phyloP scores from a whole-genome alignment of 2,797 vertebrate species.

The Cyprinella venusta region DNA sequence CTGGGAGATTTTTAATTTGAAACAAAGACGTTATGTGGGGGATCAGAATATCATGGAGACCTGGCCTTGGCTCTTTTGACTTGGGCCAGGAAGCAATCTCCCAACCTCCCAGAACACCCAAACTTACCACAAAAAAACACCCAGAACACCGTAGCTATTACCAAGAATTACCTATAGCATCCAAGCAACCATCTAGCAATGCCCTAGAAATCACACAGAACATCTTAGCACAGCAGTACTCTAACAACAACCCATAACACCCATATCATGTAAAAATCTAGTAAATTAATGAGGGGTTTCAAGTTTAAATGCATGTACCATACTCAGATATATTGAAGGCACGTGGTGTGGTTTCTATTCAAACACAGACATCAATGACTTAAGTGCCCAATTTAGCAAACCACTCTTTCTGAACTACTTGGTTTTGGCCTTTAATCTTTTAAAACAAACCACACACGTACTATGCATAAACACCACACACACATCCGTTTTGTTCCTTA shows the following conservation, averaged over 20 bases:
- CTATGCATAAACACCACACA: constrained; percentile 16
- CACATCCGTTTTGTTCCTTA: constrained; percentile 60
- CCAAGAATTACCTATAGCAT: not conserved
- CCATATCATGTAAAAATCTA: not conserved
- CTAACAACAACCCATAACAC: not conserved
- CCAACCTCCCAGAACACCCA: not conserved
- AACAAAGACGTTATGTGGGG: not conserved
- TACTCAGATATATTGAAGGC: not conserved
- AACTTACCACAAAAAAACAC: not conserved
- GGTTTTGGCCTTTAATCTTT: constrained; percentile 44
- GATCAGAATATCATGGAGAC: not conserved
- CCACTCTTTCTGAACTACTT: constrained; percentile 29
- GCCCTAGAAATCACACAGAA: not conserved
- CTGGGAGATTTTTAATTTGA: not conserved
- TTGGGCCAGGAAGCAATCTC: not conserved
- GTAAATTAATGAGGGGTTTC: not conserved
- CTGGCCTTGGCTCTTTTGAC: not conserved
- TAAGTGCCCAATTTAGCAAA: constrained; percentile 54
- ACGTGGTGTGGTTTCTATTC: constrained; percentile 28
- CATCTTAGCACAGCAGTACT: not conserved
- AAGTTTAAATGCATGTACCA: not conserved
- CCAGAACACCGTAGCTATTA: not conserved
- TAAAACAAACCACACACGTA: constrained; percentile 15
- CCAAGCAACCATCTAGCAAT: not conserved
- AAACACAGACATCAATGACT: constrained; percentile 38